Percentiles rank a stretch among this genome's conserved stretches.
Evolutionary conservation across 1,140 invertebrate species (phyloP).

Genomic region (Ladona fulva): DNA sequence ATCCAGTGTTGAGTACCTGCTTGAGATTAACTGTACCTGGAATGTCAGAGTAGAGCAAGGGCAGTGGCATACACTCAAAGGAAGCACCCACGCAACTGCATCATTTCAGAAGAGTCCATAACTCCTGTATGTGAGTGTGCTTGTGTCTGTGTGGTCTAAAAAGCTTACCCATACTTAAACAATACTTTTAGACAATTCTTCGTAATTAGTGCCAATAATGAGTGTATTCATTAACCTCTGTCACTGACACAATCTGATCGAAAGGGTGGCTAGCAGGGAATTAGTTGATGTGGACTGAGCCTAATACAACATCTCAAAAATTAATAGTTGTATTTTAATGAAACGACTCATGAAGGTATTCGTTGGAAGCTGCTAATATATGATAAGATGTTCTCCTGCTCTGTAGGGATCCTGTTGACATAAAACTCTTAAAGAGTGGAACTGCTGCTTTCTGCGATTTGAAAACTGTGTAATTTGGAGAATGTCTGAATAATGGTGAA

Average conservation of each 20-base stretch:
- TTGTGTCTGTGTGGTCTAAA: conserved; percentile 3
- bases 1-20: conserved; percentile 5
- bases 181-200: background rate
- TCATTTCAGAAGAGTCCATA: background rate
- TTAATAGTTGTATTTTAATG: too few relatives aligned
- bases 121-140: background rate
- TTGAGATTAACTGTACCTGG: background rate
- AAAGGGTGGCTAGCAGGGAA: background rate
- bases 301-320: too few relatives aligned
- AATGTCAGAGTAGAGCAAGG: background rate
- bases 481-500: background rate
- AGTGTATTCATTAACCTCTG: background rate
- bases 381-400: background rate
- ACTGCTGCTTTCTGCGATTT: background rate
- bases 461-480: background rate
- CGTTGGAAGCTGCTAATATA: background rate
- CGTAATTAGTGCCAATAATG: background rate
- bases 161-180: background rate
- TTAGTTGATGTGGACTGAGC: too few relatives aligned
- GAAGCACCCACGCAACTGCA: background rate
- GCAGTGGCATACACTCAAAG: background rate
- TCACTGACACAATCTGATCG: background rate
- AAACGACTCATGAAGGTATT: too few relatives aligned
- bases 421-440: background rate
- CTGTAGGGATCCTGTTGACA: background rate